Evolutionary conservation across 1,140 invertebrate species (phyloP), one percentile per base, ranked within the genome.

Genomic region (Drosophila burlai): DNA sequence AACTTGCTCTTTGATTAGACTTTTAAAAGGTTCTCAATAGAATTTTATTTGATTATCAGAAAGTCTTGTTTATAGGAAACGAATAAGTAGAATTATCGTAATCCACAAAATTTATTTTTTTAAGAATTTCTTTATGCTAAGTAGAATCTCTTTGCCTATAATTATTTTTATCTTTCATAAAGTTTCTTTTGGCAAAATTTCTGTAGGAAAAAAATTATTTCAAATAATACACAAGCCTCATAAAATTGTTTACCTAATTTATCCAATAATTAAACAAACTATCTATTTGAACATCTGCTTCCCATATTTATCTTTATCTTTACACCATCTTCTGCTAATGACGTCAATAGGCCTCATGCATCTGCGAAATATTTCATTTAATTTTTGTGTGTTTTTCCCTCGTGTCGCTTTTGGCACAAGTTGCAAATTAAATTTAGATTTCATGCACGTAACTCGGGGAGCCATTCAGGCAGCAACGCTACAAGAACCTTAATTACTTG

Each of bases 381-480:
- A 66, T 76, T 64, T 71, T 58, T 76, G 26, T 38, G 36, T 55
- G 34, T 38, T 52, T 60, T 52, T 31, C 29, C 4, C 38, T 43
- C 38, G 52, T 16, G 52, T 49, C 58, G 78, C 11, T 80, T 80
- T 80, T 86, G 84, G 83, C 83, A 87, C 76, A 87, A 86, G 80
- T 87, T 89, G 81, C 84, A 89, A 87, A 87, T 83, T 89, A 87
- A 87, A 87, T 87, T 87, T 83, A 89, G 81, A 87, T 87, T 87
- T 89, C 76, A 78, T 87, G 72, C 83, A 89, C 83, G 83, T 87
- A 89, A 52, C 65, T 58, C 18, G 64, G 75, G 57, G 49, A 67
- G 75, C 54, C 46, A 78, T 55, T 60, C 42, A 78, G 64, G 49
- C 66, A 58, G 55, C 66, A 65, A 11, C 40, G 50, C 49, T 73